Evolutionary conservation across 1,140 invertebrate species (phyloP).

Genomic region (Glossosoma conforme): DNA sequence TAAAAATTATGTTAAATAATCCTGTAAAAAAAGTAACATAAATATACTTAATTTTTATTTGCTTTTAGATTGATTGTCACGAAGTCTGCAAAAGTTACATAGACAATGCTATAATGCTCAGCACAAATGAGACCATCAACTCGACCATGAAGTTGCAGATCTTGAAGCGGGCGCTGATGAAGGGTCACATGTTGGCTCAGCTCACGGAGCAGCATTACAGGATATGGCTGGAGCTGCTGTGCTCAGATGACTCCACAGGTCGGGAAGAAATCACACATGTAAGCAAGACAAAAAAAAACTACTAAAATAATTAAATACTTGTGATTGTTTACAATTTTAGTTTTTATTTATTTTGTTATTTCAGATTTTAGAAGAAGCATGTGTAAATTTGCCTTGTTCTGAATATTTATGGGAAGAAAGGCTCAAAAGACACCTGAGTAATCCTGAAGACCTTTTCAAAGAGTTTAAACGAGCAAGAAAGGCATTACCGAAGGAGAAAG

Average conservation of each 20-base stretch:
- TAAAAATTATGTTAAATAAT: conserved; percentile 24
- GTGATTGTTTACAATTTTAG: neutral
- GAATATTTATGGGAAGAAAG: conserved; percentile 47
- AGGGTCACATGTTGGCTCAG: conserved; percentile 43
- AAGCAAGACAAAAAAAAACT: neutral
- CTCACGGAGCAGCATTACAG: conserved; percentile 51
- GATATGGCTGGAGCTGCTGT: conserved; percentile 40
- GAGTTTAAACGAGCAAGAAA: conserved; percentile 40
- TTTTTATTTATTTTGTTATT: conserved; percentile 25
- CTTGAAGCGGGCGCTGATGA: conserved; percentile 43
- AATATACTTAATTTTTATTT: conserved; percentile 11
- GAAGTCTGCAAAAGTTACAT: conserved; percentile 53
- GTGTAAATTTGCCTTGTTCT: conserved; percentile 41
- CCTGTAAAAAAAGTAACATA: conserved; percentile 20
- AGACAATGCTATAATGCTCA: conserved; percentile 48
- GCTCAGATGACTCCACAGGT: conserved; percentile 4
- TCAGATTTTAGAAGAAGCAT: conserved; percentile 44
- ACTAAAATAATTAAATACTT: neutral
- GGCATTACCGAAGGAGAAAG: conserved; percentile 34
- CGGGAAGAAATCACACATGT: conserved; percentile 20
- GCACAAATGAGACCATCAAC: conserved; percentile 33
- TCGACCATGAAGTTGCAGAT: conserved; percentile 40
- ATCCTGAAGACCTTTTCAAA: conserved; percentile 34
- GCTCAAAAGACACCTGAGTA: conserved; percentile 32
- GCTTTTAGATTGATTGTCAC: conserved; percentile 43